Evolutionary conservation across 92 coral and sea anemone genomes (phyloP).

Genomic region (Epizoanthus illoricatus): DNA sequence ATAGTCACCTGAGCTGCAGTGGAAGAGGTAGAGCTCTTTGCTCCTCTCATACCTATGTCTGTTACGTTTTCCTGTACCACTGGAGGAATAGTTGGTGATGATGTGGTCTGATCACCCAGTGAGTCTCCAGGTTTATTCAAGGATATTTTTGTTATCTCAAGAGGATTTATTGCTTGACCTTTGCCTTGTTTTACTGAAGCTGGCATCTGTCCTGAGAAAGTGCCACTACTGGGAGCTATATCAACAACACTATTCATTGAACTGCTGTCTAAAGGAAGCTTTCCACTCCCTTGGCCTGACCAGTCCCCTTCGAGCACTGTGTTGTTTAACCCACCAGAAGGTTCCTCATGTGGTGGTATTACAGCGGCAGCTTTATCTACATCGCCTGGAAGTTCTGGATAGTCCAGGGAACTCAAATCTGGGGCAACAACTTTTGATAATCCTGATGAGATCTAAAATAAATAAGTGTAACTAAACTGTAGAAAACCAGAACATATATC

Average conservation of each 20-base stretch:
- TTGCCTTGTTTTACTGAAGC: neutral
- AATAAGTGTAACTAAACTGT: neutral
- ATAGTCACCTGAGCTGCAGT: conserved; percentile 18
- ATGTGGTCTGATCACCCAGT: neutral
- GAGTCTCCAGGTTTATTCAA: neutral
- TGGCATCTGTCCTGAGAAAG: neutral
- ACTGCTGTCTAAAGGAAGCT: conserved; percentile 2
- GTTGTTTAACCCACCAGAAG: conserved; percentile 16
- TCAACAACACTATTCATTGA: neutral
- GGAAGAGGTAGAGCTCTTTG: neutral
- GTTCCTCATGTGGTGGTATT: conserved; percentile 30
- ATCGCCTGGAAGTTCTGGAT: conserved; percentile 82
- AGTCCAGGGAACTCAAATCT: conserved; percentile 73
- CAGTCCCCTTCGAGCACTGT: conserved; percentile 15
- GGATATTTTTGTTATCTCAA: neutral
- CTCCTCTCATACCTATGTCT: neutral
- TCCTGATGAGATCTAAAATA: conserved; percentile 13
- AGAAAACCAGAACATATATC: neutral
- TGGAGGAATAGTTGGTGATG: conserved; percentile 12
- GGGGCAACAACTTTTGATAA: conserved; percentile 14
- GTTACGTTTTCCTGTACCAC: conserved; percentile 5
- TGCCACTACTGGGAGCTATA: neutral
- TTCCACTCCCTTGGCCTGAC: conserved; percentile 17
- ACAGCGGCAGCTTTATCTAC: conserved; percentile 35
- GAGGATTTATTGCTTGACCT: neutral